phyloP scores from a whole-genome alignment of 1,140 invertebrate genomes.

The Drosophila ohnishii region DNA sequence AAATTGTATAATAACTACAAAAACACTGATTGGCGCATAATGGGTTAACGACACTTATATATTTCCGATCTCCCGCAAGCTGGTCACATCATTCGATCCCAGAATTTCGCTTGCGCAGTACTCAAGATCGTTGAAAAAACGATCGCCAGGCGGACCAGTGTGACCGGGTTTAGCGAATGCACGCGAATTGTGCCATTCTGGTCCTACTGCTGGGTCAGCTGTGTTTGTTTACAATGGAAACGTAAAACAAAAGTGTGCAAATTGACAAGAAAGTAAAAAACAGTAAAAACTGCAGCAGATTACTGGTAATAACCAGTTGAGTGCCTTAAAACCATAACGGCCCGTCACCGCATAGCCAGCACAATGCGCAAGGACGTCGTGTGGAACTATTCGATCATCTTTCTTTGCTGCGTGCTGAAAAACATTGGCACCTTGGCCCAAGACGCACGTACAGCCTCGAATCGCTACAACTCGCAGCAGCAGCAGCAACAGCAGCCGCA shows the following conservation, averaged over 20 bases:
- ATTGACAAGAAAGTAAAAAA: slow-evolving; percentile 19
- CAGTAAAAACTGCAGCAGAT: slow-evolving; percentile 4
- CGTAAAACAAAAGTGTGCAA: slow-evolving; percentile 22
- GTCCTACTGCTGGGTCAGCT: slow-evolving; percentile 12
- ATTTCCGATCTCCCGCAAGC: neutral
- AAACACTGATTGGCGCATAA: too few species aligned
- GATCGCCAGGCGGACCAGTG: neutral
- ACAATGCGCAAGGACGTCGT: slow-evolving; percentile 42
- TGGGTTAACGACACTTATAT: neutral
- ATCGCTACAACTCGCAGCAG: slow-evolving; percentile 37
- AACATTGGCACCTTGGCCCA: slow-evolving; percentile 28
- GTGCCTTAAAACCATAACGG: slow-evolving; percentile 15
- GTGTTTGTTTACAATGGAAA: slow-evolving; percentile 21
- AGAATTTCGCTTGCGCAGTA: slow-evolving; percentile 7
- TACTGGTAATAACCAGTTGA: slow-evolving; percentile 17
- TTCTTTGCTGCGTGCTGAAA: slow-evolving; percentile 42
- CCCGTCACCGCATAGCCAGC: slow-evolving; percentile 10
- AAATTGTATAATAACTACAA: neutral
- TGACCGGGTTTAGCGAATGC: neutral
- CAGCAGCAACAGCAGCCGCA: slow-evolving; percentile 20
- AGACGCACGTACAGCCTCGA: slow-evolving; percentile 32
- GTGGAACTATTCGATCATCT: slow-evolving; percentile 39
- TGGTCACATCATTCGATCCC: slow-evolving; percentile 10
- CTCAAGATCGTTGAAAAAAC: neutral
- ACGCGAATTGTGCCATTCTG: slow-evolving; percentile 1